These are phyloP conservation scores for Diorhabda sublineata DNA, from an alignment of 1,140 invertebrate genomes.

Conservation along the genomic window DNA sequence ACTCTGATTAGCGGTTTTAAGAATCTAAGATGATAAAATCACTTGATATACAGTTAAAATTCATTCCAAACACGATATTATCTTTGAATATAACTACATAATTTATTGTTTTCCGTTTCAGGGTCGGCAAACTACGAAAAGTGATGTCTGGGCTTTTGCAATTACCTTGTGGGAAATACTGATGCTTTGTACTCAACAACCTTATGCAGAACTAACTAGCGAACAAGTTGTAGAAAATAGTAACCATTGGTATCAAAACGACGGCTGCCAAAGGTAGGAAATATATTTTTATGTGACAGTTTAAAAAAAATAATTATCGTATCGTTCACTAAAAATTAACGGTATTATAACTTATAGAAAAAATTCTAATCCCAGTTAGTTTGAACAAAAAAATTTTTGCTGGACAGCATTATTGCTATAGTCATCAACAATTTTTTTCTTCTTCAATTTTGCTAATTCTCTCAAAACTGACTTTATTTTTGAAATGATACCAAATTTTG, in stretches of 20 bases:
- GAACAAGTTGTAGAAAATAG: constrained; percentile 74
- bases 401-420: too few species aligned
- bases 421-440: too few species aligned
- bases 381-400: too few species aligned
- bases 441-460: background rate
- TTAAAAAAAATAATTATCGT: too few species aligned
- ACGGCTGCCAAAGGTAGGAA: constrained; percentile 51
- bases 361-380: too few species aligned
- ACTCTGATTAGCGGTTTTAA: too few species aligned
- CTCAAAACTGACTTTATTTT: background rate
- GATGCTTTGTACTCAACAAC: constrained; percentile 65
- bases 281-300: background rate
- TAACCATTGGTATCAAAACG: constrained; percentile 59
- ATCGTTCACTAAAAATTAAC: too few species aligned
- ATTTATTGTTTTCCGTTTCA: constrained; percentile 41
- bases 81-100: too few species aligned
- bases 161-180: constrained; percentile 78
- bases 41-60: too few species aligned
- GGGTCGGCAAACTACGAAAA: constrained; percentile 67
- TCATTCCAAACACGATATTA: too few species aligned
- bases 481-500: background rate
- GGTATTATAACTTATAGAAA: too few species aligned
- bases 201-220: constrained; percentile 68
- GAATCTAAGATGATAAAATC: too few species aligned
- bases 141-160: constrained; percentile 77